A percentile compares a stretch with the other conserved stretches of the same genome.
phyloP scores from a whole-genome alignment of 1,140 invertebrate species.

The Drosophila pectinifera region DNA sequence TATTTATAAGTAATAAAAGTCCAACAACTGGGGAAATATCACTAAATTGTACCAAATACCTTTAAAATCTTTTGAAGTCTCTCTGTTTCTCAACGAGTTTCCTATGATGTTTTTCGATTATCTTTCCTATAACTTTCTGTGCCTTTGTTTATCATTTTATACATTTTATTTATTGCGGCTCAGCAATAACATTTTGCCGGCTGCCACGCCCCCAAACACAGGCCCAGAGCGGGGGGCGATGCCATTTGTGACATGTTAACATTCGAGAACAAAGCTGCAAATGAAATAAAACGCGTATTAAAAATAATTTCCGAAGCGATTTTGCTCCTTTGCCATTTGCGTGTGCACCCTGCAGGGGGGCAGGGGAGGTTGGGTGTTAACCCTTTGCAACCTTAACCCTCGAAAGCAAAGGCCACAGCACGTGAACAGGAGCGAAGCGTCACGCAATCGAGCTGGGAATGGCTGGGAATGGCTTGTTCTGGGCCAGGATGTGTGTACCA shows the following conservation, averaged over 20 bases:
- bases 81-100: background rate
- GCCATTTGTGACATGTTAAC: conserved; percentile 42
- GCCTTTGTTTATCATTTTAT: background rate
- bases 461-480: conserved; percentile 1
- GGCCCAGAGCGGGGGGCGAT: background rate
- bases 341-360: conserved; percentile 11
- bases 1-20: background rate
- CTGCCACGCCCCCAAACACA: conserved; percentile 29
- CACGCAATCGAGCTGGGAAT: conserved; percentile 36
- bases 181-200: no score
- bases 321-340: conserved; percentile 28
- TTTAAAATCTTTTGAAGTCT: background rate
- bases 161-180: background rate
- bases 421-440: conserved; percentile 18
- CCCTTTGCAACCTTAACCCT: conserved; percentile 42
- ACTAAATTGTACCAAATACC: no score
- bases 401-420: conserved; percentile 31
- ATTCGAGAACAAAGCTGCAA: conserved; percentile 17
- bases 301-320: conserved; percentile 32
- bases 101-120: background rate
- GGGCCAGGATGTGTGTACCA: background rate
- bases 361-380: conserved; percentile 7
- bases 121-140: background rate
- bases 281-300: conserved; percentile 47
- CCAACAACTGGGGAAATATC: no score